These are phyloP conservation scores for Thymelicus lineola DNA, from an alignment of 2,888 invertebrate genomes.

Conservation along the genomic window DNA sequence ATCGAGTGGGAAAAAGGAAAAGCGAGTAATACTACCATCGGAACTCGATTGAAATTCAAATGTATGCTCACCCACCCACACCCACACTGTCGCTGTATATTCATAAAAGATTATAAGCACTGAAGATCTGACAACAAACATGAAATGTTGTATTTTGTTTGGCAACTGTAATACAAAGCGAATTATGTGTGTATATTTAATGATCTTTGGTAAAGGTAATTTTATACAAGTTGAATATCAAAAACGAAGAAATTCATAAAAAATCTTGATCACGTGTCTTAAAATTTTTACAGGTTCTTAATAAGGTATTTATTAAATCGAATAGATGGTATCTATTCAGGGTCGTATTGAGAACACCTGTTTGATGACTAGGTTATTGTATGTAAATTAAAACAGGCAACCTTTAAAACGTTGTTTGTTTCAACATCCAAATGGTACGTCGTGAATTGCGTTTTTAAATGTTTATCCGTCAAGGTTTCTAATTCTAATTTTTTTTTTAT, in stretches of 20 bases:
- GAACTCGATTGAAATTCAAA: slow-evolving; percentile 29
- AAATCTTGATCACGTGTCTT: no score
- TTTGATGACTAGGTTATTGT: slow-evolving; percentile 21
- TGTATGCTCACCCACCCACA: no score
- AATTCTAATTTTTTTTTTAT: no score
- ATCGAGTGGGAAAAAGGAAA: slow-evolving; percentile 14
- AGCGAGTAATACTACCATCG: background rate
- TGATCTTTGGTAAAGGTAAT: no score
- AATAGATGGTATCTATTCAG: background rate
- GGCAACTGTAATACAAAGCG: no score
- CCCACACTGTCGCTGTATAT: no score
- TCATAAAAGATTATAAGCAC: no score
- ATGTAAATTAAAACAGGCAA: slow-evolving; percentile 16
- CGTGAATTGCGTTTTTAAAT: background rate
- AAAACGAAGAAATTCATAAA: no score
- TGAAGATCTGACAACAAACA: no score
- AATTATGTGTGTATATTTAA: no score
- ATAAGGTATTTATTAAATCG: background rate
- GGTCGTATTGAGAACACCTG: slow-evolving; percentile 11
- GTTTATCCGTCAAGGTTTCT: background rate
- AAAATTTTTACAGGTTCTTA: background rate
- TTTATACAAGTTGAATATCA: no score
- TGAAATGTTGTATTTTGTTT: no score
- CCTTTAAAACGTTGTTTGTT: slow-evolving; percentile 16
- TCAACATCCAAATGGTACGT: slow-evolving; percentile 1